Evolutionary conservation across 1,140 invertebrate species (phyloP).

Genomic region (Doryteuthis pealeii): DNA sequence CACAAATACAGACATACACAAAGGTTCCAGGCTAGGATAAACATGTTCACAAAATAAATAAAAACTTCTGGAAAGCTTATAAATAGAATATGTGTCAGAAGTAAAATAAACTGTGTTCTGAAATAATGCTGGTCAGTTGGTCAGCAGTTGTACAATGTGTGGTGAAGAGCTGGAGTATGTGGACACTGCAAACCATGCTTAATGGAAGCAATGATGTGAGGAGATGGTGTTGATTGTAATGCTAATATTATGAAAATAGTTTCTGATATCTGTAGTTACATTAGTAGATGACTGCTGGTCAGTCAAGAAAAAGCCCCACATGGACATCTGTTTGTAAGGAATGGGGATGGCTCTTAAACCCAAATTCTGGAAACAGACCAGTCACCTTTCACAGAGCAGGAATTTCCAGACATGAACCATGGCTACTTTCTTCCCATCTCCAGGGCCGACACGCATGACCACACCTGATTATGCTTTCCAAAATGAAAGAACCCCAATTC

Average conservation of each 20-base stretch:
- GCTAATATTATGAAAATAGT: conserved; percentile 10
- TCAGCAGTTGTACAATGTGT: too few species aligned
- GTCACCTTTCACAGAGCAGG: neutral
- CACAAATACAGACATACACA: too few species aligned
- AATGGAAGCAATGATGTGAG: neutral
- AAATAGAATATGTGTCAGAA: too few species aligned
- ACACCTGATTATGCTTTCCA: neutral
- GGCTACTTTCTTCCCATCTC: neutral
- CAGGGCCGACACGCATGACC: neutral
- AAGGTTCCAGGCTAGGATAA: too few species aligned
- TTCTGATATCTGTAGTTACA: neutral
- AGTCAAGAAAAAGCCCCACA: neutral
- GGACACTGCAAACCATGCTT: neutral
- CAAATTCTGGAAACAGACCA: neutral
- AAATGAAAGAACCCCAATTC: neutral
- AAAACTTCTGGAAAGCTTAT: too few species aligned
- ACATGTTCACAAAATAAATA: too few species aligned
- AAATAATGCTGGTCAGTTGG: too few species aligned
- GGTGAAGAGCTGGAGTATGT: too few species aligned
- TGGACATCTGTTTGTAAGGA: neutral
- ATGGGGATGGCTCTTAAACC: neutral
- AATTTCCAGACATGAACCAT: neutral
- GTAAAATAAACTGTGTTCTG: too few species aligned
- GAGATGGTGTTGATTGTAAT: neutral
- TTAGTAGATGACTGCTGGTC: neutral